Percentiles rank a stretch among this genome's conserved stretches.
Conservation (phyloP, 2,113 vertebrate genomes). For the Tachuris rubrigastra region DNA sequence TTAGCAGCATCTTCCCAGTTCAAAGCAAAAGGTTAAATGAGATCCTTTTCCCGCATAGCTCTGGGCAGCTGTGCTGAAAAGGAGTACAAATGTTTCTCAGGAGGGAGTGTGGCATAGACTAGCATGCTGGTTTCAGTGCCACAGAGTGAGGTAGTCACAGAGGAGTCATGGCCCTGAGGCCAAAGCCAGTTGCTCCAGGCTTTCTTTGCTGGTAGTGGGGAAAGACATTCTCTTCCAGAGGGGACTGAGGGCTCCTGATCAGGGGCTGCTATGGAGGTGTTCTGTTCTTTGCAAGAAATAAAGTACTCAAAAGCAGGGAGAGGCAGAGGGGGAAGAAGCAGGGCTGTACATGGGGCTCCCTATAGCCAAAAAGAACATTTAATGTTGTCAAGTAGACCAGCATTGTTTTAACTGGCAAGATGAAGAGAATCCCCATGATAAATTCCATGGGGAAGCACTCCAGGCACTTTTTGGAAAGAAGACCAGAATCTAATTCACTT, state of each 20-base stretch:
- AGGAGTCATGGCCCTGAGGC: background rate
- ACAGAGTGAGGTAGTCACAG: accelerated
- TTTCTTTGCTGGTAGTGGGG: background rate
- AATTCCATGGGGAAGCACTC: background rate
- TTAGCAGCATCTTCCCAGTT: background rate
- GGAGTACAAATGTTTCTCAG: background rate
- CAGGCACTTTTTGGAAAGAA: background rate
- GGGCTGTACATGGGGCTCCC: background rate
- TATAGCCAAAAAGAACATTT: background rate
- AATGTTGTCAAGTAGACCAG: background rate
- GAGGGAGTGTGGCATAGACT: background rate
- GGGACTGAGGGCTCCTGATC: background rate
- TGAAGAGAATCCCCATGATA: background rate
- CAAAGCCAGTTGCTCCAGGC: accelerated
- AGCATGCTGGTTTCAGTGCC: background rate
- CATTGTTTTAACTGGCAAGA: background rate
- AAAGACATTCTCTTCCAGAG: background rate
- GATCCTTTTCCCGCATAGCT: background rate
- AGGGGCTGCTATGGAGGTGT: background rate
- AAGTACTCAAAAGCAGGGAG: background rate
- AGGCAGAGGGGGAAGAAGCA: background rate
- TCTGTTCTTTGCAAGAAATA: background rate
- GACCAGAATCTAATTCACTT: background rate
- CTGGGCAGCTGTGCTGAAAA: background rate
- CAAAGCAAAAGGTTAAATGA: background rate